Evolutionary conservation across 1,140 invertebrate genomes (phyloP).

Genomic region (Ceratosolen solmsi): DNA sequence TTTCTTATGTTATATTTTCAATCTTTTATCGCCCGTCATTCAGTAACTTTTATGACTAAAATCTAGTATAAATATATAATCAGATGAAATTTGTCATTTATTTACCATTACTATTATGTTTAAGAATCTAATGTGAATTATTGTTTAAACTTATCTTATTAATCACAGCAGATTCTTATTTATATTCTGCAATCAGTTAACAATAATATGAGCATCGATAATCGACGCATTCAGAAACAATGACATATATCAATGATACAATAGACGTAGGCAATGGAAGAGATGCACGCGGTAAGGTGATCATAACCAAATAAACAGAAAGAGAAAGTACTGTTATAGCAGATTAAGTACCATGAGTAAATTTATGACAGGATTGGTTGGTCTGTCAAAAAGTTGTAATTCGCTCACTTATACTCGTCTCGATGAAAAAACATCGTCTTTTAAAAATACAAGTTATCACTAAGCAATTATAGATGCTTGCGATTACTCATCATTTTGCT

Average conservation of each 20-base stretch:
- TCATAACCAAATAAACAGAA: neutral
- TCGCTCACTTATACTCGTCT: neutral
- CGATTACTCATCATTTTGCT: conserved; percentile 40
- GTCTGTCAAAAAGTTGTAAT: conserved; percentile 39
- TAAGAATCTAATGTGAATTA: no score
- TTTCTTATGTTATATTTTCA: neutral
- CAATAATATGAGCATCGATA: neutral
- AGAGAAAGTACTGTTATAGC: neutral
- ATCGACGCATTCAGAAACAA: neutral
- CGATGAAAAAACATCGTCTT: conserved; percentile 40
- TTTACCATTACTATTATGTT: no score
- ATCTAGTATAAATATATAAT: no score
- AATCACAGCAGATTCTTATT: neutral
- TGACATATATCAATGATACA: neutral
- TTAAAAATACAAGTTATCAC: conserved; percentile 45
- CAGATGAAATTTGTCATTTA: no score
- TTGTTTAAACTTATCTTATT: no score
- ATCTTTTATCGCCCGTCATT: neutral
- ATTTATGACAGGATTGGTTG: conserved; percentile 36
- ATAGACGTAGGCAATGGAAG: neutral
- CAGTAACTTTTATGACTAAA: neutral
- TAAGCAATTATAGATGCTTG: neutral
- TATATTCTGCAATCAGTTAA: neutral
- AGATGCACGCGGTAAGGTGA: neutral
- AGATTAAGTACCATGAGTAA: conserved; percentile 37